Percentiles rank a stretch among this genome's conserved stretches.
phyloP scores from a whole-genome alignment of 2,888 invertebrate species.

The Ophraella communa region DNA sequence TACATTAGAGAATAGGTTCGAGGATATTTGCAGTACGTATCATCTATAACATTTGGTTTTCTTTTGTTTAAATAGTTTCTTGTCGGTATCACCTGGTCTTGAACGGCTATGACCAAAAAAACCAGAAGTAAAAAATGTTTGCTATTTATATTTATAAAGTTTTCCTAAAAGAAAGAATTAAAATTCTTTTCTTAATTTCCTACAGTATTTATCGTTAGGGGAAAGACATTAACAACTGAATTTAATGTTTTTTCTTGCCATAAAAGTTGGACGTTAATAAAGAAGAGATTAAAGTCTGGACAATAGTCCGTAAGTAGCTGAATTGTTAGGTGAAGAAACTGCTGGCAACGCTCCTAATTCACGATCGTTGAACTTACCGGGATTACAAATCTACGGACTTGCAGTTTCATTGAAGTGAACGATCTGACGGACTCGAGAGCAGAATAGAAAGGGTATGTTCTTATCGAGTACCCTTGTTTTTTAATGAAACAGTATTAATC shows the following conservation, averaged over 20 bases:
- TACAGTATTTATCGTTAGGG: too few relatives aligned
- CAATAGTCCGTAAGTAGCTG: neutral
- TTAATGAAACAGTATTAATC: constrained; percentile 3
- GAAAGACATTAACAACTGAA: neutral
- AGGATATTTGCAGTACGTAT: too few relatives aligned
- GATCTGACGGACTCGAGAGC: constrained; percentile 9
- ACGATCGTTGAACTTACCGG: constrained; percentile 27
- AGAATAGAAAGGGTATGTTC: constrained; percentile 5
- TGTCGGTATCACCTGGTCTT: too few relatives aligned
- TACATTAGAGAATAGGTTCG: too few relatives aligned
- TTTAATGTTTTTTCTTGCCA: neutral
- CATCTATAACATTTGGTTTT: too few relatives aligned
- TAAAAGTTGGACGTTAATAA: constrained; percentile 2
- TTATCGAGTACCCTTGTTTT: neutral
- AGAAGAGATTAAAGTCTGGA: constrained; percentile 6
- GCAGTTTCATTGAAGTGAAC: constrained; percentile 27
- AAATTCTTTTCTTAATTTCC: too few relatives aligned
- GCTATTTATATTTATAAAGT: too few relatives aligned
- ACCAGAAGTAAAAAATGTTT: too few relatives aligned
- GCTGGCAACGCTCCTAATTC: constrained; percentile 4
- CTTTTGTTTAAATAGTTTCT: too few relatives aligned
- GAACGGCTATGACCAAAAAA: too few relatives aligned
- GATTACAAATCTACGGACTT: constrained; percentile 28
- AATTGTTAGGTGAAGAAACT: neutral
- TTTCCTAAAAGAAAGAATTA: too few relatives aligned